Conservation (phyloP, 1,140 invertebrate species). For the Lanistes nyassanus region DNA sequence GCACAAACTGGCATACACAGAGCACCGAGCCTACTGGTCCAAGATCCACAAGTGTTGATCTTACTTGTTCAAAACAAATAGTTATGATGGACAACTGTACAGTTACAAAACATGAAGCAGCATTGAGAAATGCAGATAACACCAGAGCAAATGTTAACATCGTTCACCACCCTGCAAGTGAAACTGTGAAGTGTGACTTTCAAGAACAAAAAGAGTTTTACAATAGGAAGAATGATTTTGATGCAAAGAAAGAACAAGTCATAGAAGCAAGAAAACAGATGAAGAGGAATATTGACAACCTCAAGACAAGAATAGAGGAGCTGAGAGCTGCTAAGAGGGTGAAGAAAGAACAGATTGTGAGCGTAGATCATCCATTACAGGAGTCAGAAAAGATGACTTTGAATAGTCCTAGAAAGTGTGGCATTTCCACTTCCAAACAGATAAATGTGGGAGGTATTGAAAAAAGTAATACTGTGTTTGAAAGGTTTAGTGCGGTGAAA, state of each 20-base stretch:
- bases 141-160: neutral
- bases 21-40: too few relatives aligned
- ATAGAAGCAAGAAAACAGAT: constrained; percentile 1
- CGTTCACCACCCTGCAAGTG: neutral
- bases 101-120: neutral
- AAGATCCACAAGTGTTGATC: too few relatives aligned
- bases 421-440: neutral
- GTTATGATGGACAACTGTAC: too few relatives aligned
- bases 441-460: neutral
- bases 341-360: neutral
- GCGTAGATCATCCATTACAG: neutral
- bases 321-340: constrained; percentile 7
- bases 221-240: neutral
- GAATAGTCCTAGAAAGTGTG: neutral
- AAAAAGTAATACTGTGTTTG: neutral
- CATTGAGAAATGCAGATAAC: neutral
- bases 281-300: constrained; percentile 3
- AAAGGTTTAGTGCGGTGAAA: neutral
- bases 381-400: neutral
- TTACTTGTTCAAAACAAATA: neutral
- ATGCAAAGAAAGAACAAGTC: constrained; percentile 1
- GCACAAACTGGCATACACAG: neutral
- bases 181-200: neutral
- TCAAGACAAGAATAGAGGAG: neutral
- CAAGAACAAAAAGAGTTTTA: neutral